Percentiles rank a stretch among this genome's conserved stretches.
Evolutionary conservation across 2,888 invertebrate genomes (phyloP).

Genomic region (Lacanobia oleracea): DNA sequence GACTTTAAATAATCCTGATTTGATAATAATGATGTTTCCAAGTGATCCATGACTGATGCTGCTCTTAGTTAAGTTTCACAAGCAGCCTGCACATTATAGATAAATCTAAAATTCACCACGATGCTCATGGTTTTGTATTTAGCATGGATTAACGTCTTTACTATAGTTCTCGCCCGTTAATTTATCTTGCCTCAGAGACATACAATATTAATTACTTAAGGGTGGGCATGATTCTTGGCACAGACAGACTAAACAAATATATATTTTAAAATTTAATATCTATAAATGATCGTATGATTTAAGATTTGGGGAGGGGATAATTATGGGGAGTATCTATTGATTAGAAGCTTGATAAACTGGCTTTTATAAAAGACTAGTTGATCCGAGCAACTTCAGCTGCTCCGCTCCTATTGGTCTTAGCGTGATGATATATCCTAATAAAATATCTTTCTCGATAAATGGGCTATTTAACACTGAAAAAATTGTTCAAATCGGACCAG

Average conservation of each 20-base stretch:
- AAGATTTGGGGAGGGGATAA: slow-evolving; percentile 2
- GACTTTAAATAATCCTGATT: not conserved
- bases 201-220: slow-evolving; percentile 13
- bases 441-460: too few species aligned
- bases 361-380: slow-evolving; percentile 14
- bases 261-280: slow-evolving; percentile 1
- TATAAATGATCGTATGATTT: slow-evolving; percentile 5
- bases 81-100: slow-evolving; percentile 16
- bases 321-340: not conserved
- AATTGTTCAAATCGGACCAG: too few species aligned
- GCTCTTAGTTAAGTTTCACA: not conserved
- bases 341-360: slow-evolving; percentile 6
- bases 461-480: too few species aligned
- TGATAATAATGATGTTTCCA: not conserved
- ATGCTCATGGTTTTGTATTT: slow-evolving; percentile 20
- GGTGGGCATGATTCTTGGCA: slow-evolving; percentile 3
- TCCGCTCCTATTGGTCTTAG: too few species aligned
- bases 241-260: slow-evolving; percentile 1
- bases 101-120: slow-evolving; percentile 14
- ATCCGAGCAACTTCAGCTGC: too few species aligned
- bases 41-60: not conserved
- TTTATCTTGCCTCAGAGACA: slow-evolving; percentile 33
- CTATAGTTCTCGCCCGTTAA: slow-evolving; percentile 6
- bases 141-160: slow-evolving; percentile 17
- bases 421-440: too few species aligned